Percentiles rank a stretch among this genome's conserved stretches.
phyloP scores from a whole-genome alignment of 2,113 vertebrate species.

The Brachionichthys hirsutus region DNA sequence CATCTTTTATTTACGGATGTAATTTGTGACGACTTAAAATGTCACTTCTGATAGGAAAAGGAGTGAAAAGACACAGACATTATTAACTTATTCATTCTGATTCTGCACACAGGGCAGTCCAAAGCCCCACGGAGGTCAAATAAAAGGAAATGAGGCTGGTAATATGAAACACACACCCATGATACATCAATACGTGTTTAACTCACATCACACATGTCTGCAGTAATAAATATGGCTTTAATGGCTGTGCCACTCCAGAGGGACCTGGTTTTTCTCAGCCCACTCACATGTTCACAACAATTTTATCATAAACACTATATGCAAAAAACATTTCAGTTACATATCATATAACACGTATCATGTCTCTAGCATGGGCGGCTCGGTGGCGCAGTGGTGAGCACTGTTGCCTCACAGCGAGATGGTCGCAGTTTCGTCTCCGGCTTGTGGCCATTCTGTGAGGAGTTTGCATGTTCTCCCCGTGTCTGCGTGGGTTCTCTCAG shows the following conservation, averaged over 20 bases:
- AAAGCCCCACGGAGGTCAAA: conserved; percentile 51
- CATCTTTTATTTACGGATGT: no score
- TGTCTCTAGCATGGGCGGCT: conserved; percentile 4
- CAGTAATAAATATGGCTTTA: conserved; percentile 50
- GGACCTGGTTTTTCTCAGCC: not conserved
- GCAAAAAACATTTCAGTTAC: not conserved
- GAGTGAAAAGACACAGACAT: not conserved
- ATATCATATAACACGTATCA: conserved; percentile 30
- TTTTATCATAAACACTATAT: conserved; percentile 25
- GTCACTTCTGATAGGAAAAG: not conserved
- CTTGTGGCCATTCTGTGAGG: no score
- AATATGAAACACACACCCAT: conserved; percentile 45
- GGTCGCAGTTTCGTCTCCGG: no score
- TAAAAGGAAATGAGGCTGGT: conserved; percentile 42
- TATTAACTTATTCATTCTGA: not conserved
- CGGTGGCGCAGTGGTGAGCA: no score
- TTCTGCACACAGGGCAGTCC: conserved; percentile 4
- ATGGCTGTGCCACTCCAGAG: conserved; percentile 14
- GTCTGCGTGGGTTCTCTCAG: no score
- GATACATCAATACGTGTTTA: conserved; percentile 51
- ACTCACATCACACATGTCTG: conserved; percentile 56
- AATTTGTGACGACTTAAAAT: conserved; percentile 2
- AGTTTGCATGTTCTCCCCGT: no score
- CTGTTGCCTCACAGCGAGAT: no score
- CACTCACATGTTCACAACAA: conserved; percentile 14